Evolutionary conservation across 2,888 invertebrate genomes (phyloP).

Genomic region (Drosophila picticornis): DNA sequence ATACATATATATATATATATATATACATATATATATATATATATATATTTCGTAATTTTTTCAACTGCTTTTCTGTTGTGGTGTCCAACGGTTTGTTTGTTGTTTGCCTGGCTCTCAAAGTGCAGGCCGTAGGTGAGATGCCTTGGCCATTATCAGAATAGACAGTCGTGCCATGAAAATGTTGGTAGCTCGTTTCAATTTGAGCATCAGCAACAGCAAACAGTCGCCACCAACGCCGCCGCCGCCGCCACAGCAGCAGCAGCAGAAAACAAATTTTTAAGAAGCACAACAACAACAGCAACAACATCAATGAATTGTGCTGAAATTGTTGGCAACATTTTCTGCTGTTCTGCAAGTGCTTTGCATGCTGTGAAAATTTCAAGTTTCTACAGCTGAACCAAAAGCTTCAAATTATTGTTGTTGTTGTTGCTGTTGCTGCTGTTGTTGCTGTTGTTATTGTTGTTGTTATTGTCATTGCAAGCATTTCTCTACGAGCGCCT

Average conservation of each 20-base stretch:
- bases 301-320: conserved; percentile 24
- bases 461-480: conserved; percentile 8
- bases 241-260: conserved; percentile 23
- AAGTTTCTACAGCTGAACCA: conserved; percentile 18
- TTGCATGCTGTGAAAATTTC: conserved; percentile 42
- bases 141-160: conserved; percentile 45
- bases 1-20: not conserved
- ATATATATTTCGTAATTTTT: conserved; percentile 1
- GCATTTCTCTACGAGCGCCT: not conserved
- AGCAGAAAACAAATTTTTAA: conserved; percentile 17
- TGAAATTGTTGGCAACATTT: conserved; percentile 27
- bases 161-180: conserved; percentile 31
- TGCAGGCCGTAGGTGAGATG: conserved; percentile 32
- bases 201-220: conserved; percentile 10
- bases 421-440: conserved; percentile 2
- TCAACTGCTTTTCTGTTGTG: conserved; percentile 4
- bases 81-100: conserved; percentile 21
- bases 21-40: not conserved
- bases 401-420: conserved; percentile 12
- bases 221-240: conserved; percentile 5
- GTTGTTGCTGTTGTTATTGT: conserved; percentile 10
- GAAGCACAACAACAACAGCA: conserved; percentile 1
- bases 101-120: conserved; percentile 12
- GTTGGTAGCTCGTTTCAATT: conserved; percentile 18
- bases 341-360: conserved; percentile 21